Conservation (phyloP, 2,797 vertebrate genomes). For the Enteromius unitaeniatus region DNA sequence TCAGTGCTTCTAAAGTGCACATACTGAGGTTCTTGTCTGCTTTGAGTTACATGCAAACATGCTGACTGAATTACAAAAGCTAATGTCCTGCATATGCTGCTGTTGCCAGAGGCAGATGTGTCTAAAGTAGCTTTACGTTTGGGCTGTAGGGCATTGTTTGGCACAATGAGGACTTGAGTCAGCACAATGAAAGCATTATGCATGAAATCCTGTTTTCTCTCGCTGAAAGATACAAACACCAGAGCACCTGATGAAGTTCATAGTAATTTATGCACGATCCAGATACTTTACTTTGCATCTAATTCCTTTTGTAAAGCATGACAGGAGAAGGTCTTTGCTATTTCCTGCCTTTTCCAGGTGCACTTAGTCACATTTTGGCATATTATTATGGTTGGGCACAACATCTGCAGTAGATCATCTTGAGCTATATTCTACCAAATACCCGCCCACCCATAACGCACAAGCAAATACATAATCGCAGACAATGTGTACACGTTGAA, state of each 20-base stretch:
- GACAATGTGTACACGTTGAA: slow-evolving; percentile 46
- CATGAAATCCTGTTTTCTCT: slow-evolving; percentile 23
- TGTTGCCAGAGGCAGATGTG: slow-evolving; percentile 28
- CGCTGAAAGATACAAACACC: slow-evolving; percentile 8
- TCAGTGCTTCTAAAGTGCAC: slow-evolving; percentile 18
- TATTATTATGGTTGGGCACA: slow-evolving; percentile 55
- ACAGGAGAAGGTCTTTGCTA: slow-evolving; percentile 9
- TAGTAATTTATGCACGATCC: not conserved
- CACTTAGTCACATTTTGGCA: slow-evolving; percentile 44
- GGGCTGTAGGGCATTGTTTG: slow-evolving; percentile 13
- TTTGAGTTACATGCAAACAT: slow-evolving; percentile 33
- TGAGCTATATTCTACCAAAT: slow-evolving; percentile 50
- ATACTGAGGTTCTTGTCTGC: slow-evolving; percentile 8
- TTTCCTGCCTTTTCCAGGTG: slow-evolving; percentile 26
- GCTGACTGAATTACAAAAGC: slow-evolving; percentile 39
- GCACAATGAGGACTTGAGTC: slow-evolving; percentile 9
- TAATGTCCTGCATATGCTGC: slow-evolving; percentile 45
- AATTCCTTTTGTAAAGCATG: slow-evolving; percentile 17
- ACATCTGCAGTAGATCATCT: slow-evolving; percentile 56
- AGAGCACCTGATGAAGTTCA: slow-evolving; percentile 24
- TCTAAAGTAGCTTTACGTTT: slow-evolving; percentile 34
- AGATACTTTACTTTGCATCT: slow-evolving; percentile 21
- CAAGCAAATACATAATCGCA: slow-evolving; percentile 20
- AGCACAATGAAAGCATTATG: slow-evolving; percentile 35
- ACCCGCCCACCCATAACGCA: slow-evolving; percentile 32